Evolutionary conservation across 2,797 vertebrate species (phyloP).

Genomic region (Helarctos malayanus): DNA sequence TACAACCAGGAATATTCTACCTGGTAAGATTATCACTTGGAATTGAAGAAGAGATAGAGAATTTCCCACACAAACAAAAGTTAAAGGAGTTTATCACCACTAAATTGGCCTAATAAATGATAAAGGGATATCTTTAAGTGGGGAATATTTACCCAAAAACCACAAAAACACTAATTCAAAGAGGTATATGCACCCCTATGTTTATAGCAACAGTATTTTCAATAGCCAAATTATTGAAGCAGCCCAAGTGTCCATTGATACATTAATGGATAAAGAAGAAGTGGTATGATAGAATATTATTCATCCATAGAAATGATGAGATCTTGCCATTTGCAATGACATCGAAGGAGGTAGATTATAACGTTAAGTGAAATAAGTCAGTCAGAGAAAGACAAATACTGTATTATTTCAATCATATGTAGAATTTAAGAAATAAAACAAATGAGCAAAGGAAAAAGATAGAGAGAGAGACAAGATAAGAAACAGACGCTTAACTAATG

Average conservation of each 20-base stretch:
- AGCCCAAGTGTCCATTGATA: not conserved
- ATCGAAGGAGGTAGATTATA: not conserved
- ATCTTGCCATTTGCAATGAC: not conserved
- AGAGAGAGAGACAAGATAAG: not conserved
- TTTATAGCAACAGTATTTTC: not conserved
- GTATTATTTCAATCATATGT: not conserved
- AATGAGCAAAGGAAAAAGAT: not conserved
- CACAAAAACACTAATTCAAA: not conserved
- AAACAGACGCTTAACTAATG: not conserved
- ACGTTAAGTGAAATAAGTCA: not conserved
- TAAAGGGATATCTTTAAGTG: not conserved
- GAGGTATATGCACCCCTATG: not conserved
- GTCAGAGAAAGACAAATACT: not conserved
- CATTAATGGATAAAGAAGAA: not conserved
- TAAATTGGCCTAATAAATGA: not conserved
- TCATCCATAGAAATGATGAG: not conserved
- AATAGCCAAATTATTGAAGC: not conserved
- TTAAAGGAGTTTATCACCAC: not conserved
- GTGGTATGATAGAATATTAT: not conserved
- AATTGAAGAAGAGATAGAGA: not conserved
- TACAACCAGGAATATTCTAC: not conserved
- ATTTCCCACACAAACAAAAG: not conserved
- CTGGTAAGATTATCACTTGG: not conserved
- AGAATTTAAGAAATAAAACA: not conserved
- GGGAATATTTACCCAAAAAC: not conserved